Evolutionary conservation across 2,888 invertebrate genomes (phyloP), one percentile per base, ranked within the genome.

Genomic region (Pachycephus smyrnensis): DNA sequence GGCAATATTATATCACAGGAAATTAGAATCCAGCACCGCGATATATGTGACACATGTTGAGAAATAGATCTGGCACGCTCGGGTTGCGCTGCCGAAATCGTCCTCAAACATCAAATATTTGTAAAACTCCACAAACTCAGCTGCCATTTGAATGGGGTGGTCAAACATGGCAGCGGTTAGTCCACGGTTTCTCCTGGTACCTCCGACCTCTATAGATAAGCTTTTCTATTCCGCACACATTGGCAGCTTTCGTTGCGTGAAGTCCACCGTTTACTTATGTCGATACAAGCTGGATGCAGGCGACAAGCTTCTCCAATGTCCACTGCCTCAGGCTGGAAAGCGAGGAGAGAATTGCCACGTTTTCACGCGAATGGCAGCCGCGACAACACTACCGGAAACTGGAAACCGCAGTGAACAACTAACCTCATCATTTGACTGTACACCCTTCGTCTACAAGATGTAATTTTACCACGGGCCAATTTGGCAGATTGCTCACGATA

Each of bases 401-500:
- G 55, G 23, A 23, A 55, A 55, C 55, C 55, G 55, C 9, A 55
- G 23, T 55, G 55, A 55, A 55, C 55, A 55, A 23, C 55, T 55
- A 55, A 55, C 55, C 23, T 23, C 55, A 55, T 55, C 55, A 23
- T 23, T 55, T 15, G 55, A 55, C 55, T 2, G 9, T 55, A 35
- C 2, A 55, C 55, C 9, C 55, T 55, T 23, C 23, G 23, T 55
- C 23, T 23, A 55, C 55, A 55, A 55, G 55, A 55, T 55, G 23
- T 55, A 84, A 86, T 86, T 82, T 79, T 75, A 80, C 76, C 79
- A 80, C 80, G 83, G 82, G 84, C 82, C 85, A 86, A 88, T 88
- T 88, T 88, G 87, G 86, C 88, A 87, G 76, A 74, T 76, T 77
- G 23, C 55, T 55, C 73, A 79, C 80, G 80, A 79, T 79, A 79